Conservation (phyloP, 2,113 vertebrate species). For the Elanoides forficatus region DNA sequence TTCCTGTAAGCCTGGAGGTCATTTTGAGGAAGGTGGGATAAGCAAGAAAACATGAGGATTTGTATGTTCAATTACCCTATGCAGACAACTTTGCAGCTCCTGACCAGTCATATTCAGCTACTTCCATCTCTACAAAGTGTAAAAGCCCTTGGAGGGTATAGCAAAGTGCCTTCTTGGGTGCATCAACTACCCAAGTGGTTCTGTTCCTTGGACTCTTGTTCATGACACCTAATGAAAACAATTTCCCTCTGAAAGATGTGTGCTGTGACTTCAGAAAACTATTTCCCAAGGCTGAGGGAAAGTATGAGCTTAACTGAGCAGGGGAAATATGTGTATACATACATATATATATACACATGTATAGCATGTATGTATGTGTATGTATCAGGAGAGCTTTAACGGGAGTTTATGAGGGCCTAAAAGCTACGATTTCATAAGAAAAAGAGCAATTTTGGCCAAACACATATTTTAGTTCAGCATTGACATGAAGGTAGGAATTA, state of each 20-base stretch:
- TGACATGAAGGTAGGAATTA: slow-evolving; percentile 6
- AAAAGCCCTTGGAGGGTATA: neutral
- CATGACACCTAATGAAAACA: neutral
- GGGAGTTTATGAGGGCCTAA: neutral
- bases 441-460: neutral
- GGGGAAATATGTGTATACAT: neutral
- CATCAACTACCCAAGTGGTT: neutral
- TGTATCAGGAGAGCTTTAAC: neutral
- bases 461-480: neutral
- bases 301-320: neutral
- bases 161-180: accelerated
- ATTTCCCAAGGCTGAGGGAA: neutral
- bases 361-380: neutral
- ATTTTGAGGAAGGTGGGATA: neutral
- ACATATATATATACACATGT: too few relatives aligned
- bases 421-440: neutral
- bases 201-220: neutral
- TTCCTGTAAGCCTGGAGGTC: neutral
- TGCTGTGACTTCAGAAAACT: neutral
- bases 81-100: neutral
- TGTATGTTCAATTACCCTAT: neutral
- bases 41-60: neutral
- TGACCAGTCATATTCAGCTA: neutral
- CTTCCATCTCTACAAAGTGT: neutral
- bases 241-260: neutral